Base-by-base conservation (phyloP, 2,797 vertebrate genomes). In the Sebastes matsubarae region DNA sequence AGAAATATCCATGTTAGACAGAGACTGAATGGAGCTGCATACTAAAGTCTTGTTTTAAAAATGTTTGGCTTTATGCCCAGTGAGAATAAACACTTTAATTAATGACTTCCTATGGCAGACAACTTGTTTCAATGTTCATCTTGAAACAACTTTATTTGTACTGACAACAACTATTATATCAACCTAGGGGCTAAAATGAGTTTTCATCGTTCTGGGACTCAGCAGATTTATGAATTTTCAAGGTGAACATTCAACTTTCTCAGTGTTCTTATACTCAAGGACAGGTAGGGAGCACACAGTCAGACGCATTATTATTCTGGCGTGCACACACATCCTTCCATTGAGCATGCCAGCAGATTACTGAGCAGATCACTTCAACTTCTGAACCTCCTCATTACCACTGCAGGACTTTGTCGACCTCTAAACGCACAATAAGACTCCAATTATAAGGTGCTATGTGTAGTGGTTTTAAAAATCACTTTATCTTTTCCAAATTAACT, bases 161-260 rank as follows among this genome's bases (percentile, higher is more conserved):
- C 16, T 6, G 6, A 73, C 65, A 69, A 75, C 65, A 69, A 59
- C 13, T 38, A 54, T 38, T 52, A 27, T 3, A 67, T 71, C 52
- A 25, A 46, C 42, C 24, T 50, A 3, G 1, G 1, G 63, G 46
- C 6, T 46, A 58, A 12, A 25, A 38, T n/a, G 4, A 30, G 22
- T n/a, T 59, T 32, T 22, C 60, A n/a, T 22, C 42, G 42, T 72
- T 80, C 34, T 10, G 8, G 24, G 36, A 60, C 68, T 63, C 22
- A 1, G 64, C 54, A 64, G 22, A 60, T 70, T 68, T 72, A 82
- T 64, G 25, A 22, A 82, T 74, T 81, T 86, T 80, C 80, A 88
- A 91, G 87, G 88, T 86, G 72, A 87, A 73, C 77, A 68, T 32
- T 16, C 7, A 69, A 83, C 65, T 75, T 86, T 86, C 64, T 79